Evolutionary conservation across 2,888 invertebrate species (phyloP).

Genomic region (Pachymerium ferrugineum): DNA sequence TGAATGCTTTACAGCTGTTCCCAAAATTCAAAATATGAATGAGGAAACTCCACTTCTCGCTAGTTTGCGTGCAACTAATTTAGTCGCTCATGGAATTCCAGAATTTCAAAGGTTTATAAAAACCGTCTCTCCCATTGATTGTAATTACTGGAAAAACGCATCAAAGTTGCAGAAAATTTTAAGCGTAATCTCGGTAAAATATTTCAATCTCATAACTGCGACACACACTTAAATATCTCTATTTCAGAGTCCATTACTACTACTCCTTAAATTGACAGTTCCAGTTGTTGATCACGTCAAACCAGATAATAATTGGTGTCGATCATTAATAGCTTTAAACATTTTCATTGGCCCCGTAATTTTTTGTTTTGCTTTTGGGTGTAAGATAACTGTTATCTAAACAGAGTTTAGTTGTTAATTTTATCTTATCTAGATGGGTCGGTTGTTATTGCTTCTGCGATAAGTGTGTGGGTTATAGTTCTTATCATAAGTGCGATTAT

Average conservation of each 20-base stretch:
- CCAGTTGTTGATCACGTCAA: constrained; percentile 55
- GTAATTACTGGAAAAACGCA: constrained; percentile 45
- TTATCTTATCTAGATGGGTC: constrained; percentile 34
- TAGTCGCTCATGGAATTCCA: neutral
- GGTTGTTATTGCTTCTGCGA: constrained; percentile 34
- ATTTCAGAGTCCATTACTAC: constrained; percentile 51
- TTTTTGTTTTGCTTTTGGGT: constrained; percentile 45
- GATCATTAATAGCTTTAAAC: constrained; percentile 55
- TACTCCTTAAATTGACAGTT: constrained; percentile 54
- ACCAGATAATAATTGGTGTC: constrained; percentile 55
- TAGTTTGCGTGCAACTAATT: neutral
- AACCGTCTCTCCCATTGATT: neutral
- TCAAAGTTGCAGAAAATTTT: constrained; percentile 41
- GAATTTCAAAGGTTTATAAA: neutral
- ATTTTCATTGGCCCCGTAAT: constrained; percentile 51
- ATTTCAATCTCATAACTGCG: neutral
- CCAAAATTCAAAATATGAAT: neutral
- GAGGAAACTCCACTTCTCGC: neutral
- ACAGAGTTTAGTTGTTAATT: neutral
- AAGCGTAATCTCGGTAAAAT: constrained; percentile 48
- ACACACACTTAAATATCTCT: constrained; percentile 10
- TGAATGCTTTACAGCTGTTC: neutral
- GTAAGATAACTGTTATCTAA: constrained; percentile 35
- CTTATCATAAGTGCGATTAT: constrained; percentile 41
- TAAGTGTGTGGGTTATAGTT: constrained; percentile 39